Evolutionary conservation across 2,888 invertebrate species (phyloP), one percentile per base, ranked within the genome.

Genomic region (Leucozona laternaria): DNA sequence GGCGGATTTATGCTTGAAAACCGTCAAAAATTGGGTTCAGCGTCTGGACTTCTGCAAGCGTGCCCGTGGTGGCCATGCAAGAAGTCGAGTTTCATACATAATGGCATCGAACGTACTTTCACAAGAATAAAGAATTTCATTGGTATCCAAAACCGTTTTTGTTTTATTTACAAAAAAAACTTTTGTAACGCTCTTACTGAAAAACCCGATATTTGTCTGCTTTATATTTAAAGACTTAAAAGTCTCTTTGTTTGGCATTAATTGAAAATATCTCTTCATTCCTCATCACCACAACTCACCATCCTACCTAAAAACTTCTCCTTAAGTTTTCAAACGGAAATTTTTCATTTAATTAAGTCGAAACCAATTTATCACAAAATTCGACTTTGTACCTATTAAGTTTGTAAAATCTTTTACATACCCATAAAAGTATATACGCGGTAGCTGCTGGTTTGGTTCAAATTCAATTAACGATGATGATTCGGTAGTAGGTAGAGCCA

Each of bases 281-380:
- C 37, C 34, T 43, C 31, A 34, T 15, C n/a, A n/a, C n/a, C n/a
- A n/a, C 17, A 34, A 13, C 17, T 10, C 10, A 17, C 22, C n/a
- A n/a, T n/a, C n/a, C n/a, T n/a, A 31, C 15, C 43, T 40, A 37
- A 48, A 40, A 37, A 22, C 34, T 53, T 37, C 13, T 28, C 28
- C 50, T 11, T 48, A 64, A 45, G 22, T 76, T 82, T 72, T 75
- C 79, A 68, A 72, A 72, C 60, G 77, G n/a, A 78, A 57, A 43
- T 73, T 77, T 73, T 70, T 86, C 25, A 86, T 86, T 86, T 82
- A 81, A 86, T 86, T 86, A 86, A 86, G 86, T 86, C 86, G 82
- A 86, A 82, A 86, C 78, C 78, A 86, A 86, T 86, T 86, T 86
- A 86, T 86, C 70, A 71, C 78, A 78, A 79, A 50, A 58, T 71